These are phyloP conservation scores for Heliocidaris erythrogramma DNA, from an alignment of 35 echinoderm and acorn worm genomes.

Conservation along the genomic window DNA sequence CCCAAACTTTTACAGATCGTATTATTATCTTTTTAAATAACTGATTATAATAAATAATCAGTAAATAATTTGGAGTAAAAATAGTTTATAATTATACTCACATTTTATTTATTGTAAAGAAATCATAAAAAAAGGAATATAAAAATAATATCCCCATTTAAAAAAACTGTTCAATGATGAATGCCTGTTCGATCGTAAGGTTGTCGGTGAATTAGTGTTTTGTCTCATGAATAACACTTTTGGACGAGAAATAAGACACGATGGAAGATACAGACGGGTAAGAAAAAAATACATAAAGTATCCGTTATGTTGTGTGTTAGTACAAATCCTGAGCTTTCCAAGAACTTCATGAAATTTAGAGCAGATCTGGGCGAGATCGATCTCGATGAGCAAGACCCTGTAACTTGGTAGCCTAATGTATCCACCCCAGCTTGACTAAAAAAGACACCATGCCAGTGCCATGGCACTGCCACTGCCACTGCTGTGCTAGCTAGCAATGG, in stretches of 20 bases:
- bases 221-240: background rate
- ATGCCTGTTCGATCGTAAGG: background rate
- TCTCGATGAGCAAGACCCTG: no score
- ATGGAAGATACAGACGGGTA: conserved; percentile 8
- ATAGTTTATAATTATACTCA: background rate
- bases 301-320: no score
- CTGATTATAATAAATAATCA: background rate
- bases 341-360: no score
- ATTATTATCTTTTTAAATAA: background rate
- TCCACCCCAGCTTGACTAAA: no score
- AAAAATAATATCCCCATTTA: background rate
- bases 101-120: background rate
- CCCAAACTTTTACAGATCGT: background rate
- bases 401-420: no score
- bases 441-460: no score
- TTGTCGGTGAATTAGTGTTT: background rate
- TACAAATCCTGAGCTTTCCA: no score
- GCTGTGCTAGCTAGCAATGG: no score
- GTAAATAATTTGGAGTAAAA: background rate
- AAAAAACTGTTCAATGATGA: background rate
- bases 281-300: background rate
- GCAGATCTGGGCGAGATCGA: no score
- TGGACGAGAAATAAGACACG: background rate
- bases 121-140: background rate
- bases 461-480: no score